Evolutionary conservation across 1,140 invertebrate genomes (phyloP), one percentile per base, ranked within the genome.

Genomic region (Heterodera carotae): DNA sequence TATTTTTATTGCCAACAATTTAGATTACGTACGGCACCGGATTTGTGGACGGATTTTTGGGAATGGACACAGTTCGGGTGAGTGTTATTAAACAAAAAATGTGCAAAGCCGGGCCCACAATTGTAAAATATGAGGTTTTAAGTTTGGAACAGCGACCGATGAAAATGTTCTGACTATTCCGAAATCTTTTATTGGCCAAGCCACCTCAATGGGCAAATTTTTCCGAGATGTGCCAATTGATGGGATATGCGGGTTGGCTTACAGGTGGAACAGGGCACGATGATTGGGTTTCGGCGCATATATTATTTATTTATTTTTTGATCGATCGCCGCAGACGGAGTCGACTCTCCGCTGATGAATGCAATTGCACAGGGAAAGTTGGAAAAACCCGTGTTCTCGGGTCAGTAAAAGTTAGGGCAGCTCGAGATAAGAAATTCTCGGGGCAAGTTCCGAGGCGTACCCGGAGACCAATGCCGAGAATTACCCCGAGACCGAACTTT

Each of bases 1-100:
- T n/a, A n/a, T n/a, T n/a, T n/a, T n/a, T n/a, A n/a, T n/a, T n/a
- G n/a, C n/a, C n/a, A n/a, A n/a, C n/a, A n/a, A 10, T 59, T 73
- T 56, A 48, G 56, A 72, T 70, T 43, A 33, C 18, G 18, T 77
- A 77, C 43, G 56, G 76, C 64, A 34, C 64, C 68, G 56, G 70
- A 29, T 75, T 76, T 67, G 70, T 34, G 25, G 3, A 64, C 34
- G 74, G 74, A 34, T 75, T 67, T 70, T 67, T 67, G 31, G 74
- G 74, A 22, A 48, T 22, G 22, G 74, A 75, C 34, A 75, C n/a
- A 15, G 29, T 75, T 27, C 64, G 60, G 27, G 64, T 75, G 33
- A 4, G 56, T n/a, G 5, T n/a, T 39, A 10, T 29, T 33, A 27
- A 6, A 31, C 7, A 62, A n/a, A 62, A 62, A n/a, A n/a, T n/a